Evolutionary conservation across 2,113 vertebrate genomes (phyloP), one percentile per base, ranked within the genome.

Genomic region (Telmatochromis sp.): DNA sequence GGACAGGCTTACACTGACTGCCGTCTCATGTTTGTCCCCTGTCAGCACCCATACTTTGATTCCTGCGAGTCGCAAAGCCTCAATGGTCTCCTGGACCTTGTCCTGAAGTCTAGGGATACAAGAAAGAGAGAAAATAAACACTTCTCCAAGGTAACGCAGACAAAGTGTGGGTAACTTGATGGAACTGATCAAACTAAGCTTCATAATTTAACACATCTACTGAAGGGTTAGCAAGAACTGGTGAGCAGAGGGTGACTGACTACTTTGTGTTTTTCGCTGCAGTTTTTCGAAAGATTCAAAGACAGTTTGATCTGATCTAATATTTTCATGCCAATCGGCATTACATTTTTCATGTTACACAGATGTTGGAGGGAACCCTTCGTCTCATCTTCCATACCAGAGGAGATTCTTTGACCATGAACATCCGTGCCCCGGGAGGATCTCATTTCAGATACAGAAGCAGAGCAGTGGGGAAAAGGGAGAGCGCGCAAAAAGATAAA

Each of bases 31-130:
- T 93, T 99, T 99, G 93, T 99, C 99, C 35, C 98, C 98, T 3
- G 98, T 99, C 90, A 99, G 97, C 79, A 99, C 98, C 98, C 98
- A 99, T 15, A 99, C 97, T 96, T 99, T 99, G 93, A 99, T 99
- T 58, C 99, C 99, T 53, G 99, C 98, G 94, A 99, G 90, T 17
- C 98, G 97, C 82, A 99, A 94, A 2, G 97, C 97, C 94, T 99
- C 98, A 65, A 99, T 99, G 3, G 98, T 99, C 96, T 99, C 98
- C 94, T 98, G 97, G 80, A 99, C 98, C 95, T 98, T 99, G 78
- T 99, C 98, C 93, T 99, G 98, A 58, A 99, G 96, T 75, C 98
- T 99, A 85, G 17, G 23, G 13, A 79, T 17, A 84, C 12, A 40
- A 31, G 19, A 45, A 42, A 37, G 47, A 57, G 14, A 65, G 60